These are phyloP conservation scores for Dyspetes luteomarginatus DNA, from an alignment of 2,888 invertebrate species.

Conservation along the genomic window DNA sequence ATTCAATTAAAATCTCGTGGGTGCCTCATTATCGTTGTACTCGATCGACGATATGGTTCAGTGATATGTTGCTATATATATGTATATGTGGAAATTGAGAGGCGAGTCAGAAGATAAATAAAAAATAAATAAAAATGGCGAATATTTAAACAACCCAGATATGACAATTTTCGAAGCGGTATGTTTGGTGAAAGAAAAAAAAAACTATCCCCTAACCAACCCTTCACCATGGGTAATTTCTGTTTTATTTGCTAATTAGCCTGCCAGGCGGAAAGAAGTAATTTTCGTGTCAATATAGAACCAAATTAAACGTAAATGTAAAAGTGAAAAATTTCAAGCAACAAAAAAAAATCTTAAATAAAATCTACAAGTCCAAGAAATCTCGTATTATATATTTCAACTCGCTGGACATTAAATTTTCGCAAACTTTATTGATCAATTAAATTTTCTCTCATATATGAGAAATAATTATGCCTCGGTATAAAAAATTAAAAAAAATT, in stretches of 20 bases:
- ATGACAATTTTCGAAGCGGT: neutral
- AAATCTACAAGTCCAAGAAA: no score
- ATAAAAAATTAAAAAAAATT: no score
- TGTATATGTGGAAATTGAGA: neutral
- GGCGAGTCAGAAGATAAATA: neutral
- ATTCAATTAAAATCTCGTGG: slow-evolving; percentile 47
- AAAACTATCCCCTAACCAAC: neutral
- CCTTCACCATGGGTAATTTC: neutral
- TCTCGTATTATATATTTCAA: no score
- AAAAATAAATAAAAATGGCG: neutral
- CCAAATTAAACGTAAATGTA: neutral
- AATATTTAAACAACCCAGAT: slow-evolving; percentile 40
- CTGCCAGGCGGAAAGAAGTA: slow-evolving; percentile 12
- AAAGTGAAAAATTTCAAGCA: slow-evolving; percentile 11
- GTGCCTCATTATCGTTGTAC: slow-evolving; percentile 44
- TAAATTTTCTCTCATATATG: no score
- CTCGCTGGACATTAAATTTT: no score
- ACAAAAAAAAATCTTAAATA: no score
- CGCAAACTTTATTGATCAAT: no score
- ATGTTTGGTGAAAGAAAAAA: no score
- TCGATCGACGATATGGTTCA: neutral
- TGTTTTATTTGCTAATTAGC: slow-evolving; percentile 49
- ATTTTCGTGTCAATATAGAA: neutral
- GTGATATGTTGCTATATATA: neutral
- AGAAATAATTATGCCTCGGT: no score